Base-by-base conservation (phyloP, 2,888 invertebrate species). In the Furcula furcula region DNA sequence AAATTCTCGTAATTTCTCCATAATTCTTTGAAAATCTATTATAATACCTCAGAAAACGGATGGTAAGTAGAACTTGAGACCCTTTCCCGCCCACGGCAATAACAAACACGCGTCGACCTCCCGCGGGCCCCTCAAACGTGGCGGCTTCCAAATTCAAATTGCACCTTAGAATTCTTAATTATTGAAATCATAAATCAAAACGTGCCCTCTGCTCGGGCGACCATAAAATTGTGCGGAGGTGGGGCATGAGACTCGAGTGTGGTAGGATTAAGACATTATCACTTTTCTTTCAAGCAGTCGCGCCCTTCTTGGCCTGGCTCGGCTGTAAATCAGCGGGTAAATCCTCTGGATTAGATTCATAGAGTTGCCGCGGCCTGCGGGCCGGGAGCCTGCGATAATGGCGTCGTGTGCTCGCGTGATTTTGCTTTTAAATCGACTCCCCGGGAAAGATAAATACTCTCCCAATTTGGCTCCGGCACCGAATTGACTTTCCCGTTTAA, bases 201-300 rank as follows among this genome's bases (percentile, higher is more conserved):
- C 78, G 82, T 80, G 79, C 86, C 86, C 80, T 84, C 84, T 85
- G 84, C 69, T 84, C 79, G 77, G 70, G 78, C 79, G 84, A 84
- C 86, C 84, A 84, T 86, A 84, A 87, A 87, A 86, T 84, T 78
- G 71, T 66, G 72, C 73, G 80, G 67, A 49, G 61, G n/a, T n/a
- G 59, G 55, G 55, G 64, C 59, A 49, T 46, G 61, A 74, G 71
- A 65, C 76, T 84, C 80, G 71, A 87, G 89, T 89, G 89, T 88
- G 90, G 82, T 85, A 82, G 90, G 90, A 90, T 91, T 91, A 91
- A 91, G 90, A 91, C 91, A 91, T 91, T 91, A 91, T 91, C 91
- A 91, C 91, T 91, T 91, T 91, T 91, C 90, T 90, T 91, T 90
- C 72, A 61, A 79, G 78, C 76, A 80, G 74, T 74, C 74, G 76